Evolutionary conservation across 1,140 invertebrate species (phyloP), one percentile per base, ranked within the genome.

Genomic region (Diprion similis): DNA sequence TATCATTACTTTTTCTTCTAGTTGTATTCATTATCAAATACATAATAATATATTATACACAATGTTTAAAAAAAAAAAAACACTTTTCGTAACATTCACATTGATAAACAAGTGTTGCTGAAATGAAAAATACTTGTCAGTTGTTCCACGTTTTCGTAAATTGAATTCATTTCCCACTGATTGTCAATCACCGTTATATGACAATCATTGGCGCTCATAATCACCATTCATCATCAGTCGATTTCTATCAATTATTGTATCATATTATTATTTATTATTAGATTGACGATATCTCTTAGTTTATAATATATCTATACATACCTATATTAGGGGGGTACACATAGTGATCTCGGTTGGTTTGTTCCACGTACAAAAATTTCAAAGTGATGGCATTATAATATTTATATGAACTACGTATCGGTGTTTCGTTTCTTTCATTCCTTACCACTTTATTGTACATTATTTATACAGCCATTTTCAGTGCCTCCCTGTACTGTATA

Each of bases 401-500:
- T 59, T 15, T 17, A 59, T 13, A 17, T 17, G 11, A 59, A 6
- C 11, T 17, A 17, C 51, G 51, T 59, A 15, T 59, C 51, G 51
- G 66, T 68, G 18, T 68, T 17, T 45, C 18, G 66, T 68, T 45
- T 18, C 18, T 11, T 68, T 68, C 66, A 11, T 71, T 59, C 76
- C 73, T 76, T 71, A 80, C 76, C 75, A 46, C 77, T 46, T 8
- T 78, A 81, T 81, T 73, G 68, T 80, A 83, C 78, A 81, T 24
- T 82, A 78, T 81, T 78, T 76, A 75, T 79, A 76, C 68, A 77
- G 72, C 70, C 76, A 18, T 68, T 18, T 45, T 18, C 66, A 19
- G 48, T 73, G 73, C 64, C 67, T 75, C 68, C n/a, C 24, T 11
- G 24, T 65, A 17, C 69, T 71, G 69, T n/a, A 59, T n/a, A 71